Percentiles rank a stretch among this genome's conserved stretches.
phyloP scores from a whole-genome alignment of 2,113 vertebrate species.

The Lates calcarifer region DNA sequence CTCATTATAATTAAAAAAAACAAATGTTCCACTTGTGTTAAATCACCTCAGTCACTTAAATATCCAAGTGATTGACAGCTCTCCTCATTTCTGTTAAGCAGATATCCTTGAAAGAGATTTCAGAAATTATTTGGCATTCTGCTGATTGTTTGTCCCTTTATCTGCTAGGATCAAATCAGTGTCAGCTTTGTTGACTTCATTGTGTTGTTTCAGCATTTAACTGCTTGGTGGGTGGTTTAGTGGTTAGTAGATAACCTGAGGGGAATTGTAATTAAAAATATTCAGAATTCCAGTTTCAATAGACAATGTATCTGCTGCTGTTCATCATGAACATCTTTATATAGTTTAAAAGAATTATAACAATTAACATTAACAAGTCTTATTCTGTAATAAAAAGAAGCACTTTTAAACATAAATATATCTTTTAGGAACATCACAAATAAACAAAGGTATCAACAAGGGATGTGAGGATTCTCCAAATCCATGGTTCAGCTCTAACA shows the following conservation, averaged over 20 bases:
- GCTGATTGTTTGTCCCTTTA: neutral
- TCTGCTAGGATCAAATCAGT: neutral
- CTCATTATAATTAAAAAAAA: conserved; percentile 35
- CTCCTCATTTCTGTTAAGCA: neutral
- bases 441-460: no score
- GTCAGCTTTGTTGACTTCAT: neutral
- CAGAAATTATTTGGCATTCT: neutral
- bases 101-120: neutral
- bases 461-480: no score
- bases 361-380: no score
- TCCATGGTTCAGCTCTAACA: no score
- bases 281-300: neutral
- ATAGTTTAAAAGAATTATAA: no score
- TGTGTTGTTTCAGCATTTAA: neutral
- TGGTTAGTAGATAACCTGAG: no score
- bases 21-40: conserved; percentile 16
- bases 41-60: conserved; percentile 5
- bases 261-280: neutral
- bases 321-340: no score
- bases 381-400: no score
- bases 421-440: no score
- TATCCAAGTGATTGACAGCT: conserved; percentile 11
- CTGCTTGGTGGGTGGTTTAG: neutral
- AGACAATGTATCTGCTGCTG: neutral
- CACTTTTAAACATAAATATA: no score